Percentiles rank a stretch among this genome's conserved stretches.
These are phyloP conservation scores for Melanotaenia nigrans DNA, from an alignment of 2,797 vertebrate genomes.

Conservation along the genomic window DNA sequence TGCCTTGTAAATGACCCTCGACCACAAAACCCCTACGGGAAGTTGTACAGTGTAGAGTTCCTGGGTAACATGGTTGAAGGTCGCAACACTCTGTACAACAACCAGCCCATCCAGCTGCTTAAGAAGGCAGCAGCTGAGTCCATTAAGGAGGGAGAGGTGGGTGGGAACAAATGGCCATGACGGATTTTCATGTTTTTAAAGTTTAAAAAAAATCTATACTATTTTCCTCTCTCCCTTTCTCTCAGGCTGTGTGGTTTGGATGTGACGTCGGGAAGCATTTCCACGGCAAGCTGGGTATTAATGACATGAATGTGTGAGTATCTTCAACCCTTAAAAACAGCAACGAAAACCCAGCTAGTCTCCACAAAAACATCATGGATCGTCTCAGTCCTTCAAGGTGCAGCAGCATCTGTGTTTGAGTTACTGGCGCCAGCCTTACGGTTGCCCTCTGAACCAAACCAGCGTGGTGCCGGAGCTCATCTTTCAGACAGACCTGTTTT, in stretches of 20 bases:
- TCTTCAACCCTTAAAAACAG: not conserved
- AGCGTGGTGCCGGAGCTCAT: conserved; percentile 45
- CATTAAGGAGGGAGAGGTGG: conserved; percentile 95
- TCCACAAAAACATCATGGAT: conserved; percentile 16
- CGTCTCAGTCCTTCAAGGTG: conserved; percentile 37
- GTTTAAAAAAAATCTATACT: not conserved
- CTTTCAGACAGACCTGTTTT: conserved; percentile 31
- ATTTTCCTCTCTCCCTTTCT: not conserved
- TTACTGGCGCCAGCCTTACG: conserved; percentile 57
- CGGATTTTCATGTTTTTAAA: conserved; percentile 1
- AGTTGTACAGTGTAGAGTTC: conserved; percentile 94
- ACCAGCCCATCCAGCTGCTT: conserved; percentile 91
- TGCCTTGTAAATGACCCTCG: conserved; percentile 97
- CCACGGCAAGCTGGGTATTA: conserved; percentile 96
- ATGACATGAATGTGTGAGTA: conserved; percentile 97
- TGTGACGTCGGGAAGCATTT: conserved; percentile 98
- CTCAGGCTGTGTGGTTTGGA: conserved; percentile 97
- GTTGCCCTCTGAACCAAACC: conserved; percentile 38
- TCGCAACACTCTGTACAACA: conserved; percentile 92
- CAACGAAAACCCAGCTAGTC: not conserved
- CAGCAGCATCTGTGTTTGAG: conserved; percentile 33
- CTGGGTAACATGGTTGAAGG: conserved; percentile 94
- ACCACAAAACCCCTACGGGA: conserved; percentile 91
- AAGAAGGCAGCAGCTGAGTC: conserved; percentile 91
- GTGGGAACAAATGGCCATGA: not conserved